A percentile compares a stretch with the other conserved stretches of the same genome.
Conservation (phyloP, 2,888 invertebrate genomes). For the Busseola fusca region DNA sequence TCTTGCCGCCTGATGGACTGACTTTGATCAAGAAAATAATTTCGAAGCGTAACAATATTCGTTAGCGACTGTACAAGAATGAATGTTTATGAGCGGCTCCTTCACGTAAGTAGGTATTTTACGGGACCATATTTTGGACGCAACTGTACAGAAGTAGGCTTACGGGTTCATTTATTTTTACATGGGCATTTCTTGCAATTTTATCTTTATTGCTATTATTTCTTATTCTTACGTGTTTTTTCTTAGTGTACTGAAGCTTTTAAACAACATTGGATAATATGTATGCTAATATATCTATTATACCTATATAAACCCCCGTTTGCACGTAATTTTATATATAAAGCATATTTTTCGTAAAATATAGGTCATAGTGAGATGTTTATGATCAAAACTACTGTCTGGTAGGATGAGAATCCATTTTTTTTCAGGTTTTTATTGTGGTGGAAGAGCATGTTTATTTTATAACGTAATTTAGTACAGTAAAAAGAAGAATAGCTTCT, state of each 20-base stretch:
- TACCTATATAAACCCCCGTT: conserved; percentile 15
- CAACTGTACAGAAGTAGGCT: conserved; percentile 46
- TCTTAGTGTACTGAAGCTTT: conserved; percentile 19
- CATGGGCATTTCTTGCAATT: conserved; percentile 22
- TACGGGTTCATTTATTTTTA: conserved; percentile 40
- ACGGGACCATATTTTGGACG: conserved; percentile 47
- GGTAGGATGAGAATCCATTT: conserved; percentile 32
- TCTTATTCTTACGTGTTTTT: conserved; percentile 22
- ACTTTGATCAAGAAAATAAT: conserved; percentile 45
- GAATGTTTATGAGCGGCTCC: conserved; percentile 61
- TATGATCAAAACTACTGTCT: conserved; percentile 40
- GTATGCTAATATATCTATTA: conserved; percentile 16
- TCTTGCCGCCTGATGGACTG: conserved; percentile 26
- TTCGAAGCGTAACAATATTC: conserved; percentile 39
- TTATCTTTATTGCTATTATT: conserved; percentile 26
- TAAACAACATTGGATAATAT: conserved; percentile 16
- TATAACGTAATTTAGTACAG: conserved; percentile 36
- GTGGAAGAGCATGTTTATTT: conserved; percentile 42
- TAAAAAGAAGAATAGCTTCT: conserved; percentile 23
- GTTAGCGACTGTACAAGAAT: conserved; percentile 64
- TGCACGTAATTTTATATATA: conserved; percentile 28
- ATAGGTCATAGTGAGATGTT: conserved; percentile 43
- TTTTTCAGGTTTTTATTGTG: conserved; percentile 36
- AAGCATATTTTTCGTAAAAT: conserved; percentile 28
- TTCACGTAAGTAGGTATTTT: conserved; percentile 58